phyloP scores from a whole-genome alignment of 2,797 vertebrate species.

The Argentina silus region DNA sequence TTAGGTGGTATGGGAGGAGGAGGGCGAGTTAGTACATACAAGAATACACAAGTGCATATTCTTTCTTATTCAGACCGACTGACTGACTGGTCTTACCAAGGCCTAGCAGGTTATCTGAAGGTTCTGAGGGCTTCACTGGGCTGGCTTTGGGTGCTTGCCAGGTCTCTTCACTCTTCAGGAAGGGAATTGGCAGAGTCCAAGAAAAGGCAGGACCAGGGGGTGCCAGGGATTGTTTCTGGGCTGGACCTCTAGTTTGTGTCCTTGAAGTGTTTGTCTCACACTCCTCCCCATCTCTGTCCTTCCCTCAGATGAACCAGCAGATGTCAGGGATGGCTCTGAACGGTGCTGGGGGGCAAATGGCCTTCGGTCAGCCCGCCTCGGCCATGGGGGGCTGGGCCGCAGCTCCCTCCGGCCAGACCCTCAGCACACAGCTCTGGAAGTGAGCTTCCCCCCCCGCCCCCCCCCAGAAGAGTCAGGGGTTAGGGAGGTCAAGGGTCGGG shows the following conservation, averaged over 20 bases:
- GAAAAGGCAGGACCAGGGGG: no score
- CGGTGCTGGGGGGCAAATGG: slow-evolving; percentile 75
- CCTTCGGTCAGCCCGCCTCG: slow-evolving; percentile 84
- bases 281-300: slow-evolving; percentile 11
- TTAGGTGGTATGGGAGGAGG: no score
- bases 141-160: slow-evolving; percentile 85
- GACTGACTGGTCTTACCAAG: slow-evolving; percentile 82
- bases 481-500: slow-evolving; percentile 26
- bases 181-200: slow-evolving; percentile 1
- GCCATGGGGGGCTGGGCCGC: slow-evolving; percentile 87
- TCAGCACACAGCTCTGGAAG: slow-evolving; percentile 97
- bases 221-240: no score
- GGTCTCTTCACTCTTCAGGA: slow-evolving; percentile 85
- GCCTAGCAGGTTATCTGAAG: slow-evolving; percentile 90
- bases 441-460: slow-evolving; percentile 72
- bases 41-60: no score
- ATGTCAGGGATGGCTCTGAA: slow-evolving; percentile 90
- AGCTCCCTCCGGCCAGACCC: slow-evolving; percentile 87
- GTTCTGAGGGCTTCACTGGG: slow-evolving; percentile 85
- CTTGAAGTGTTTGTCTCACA: no score
- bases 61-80: no score
- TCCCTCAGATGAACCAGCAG: slow-evolving; percentile 88
- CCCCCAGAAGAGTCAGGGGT: not conserved
- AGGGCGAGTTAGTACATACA: no score
- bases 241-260: no score